Evolutionary conservation across 2,888 invertebrate genomes (phyloP).

Genomic region (Acronicta alni): DNA sequence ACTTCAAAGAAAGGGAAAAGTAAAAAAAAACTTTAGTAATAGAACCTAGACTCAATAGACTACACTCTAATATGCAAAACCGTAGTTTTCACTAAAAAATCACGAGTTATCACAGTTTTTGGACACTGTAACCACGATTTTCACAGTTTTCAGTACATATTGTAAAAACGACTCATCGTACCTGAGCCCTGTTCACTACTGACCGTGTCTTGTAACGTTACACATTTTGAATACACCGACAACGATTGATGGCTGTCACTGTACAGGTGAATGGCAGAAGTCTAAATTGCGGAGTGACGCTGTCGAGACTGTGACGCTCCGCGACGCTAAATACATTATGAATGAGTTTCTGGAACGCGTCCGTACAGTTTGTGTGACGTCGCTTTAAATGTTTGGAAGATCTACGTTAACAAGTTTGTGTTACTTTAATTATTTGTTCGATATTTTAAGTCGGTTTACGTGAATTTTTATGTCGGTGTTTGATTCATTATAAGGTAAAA

Average conservation of each 20-base stretch:
- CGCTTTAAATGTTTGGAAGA: background rate
- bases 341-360: slow-evolving; percentile 12
- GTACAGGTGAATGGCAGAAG: slow-evolving; percentile 42
- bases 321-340: slow-evolving; percentile 20
- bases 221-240: slow-evolving; percentile 49
- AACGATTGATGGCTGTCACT: slow-evolving; percentile 34
- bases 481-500: too few species aligned
- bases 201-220: slow-evolving; percentile 42
- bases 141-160: slow-evolving; percentile 1
- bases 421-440: too few species aligned
- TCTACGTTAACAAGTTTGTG: too few species aligned
- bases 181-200: slow-evolving; percentile 56
- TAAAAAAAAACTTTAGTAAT: slow-evolving; percentile 2
- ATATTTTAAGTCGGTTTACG: too few species aligned
- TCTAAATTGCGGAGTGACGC: slow-evolving; percentile 5
- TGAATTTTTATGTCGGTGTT: too few species aligned
- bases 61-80: background rate
- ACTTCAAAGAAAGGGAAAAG: background rate
- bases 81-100: slow-evolving; percentile 11
- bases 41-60: background rate
- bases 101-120: background rate
- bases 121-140: slow-evolving; percentile 18
- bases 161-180: slow-evolving; percentile 56
- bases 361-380: background rate
- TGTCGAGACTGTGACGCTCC: background rate